Conservation (phyloP, 2,888 invertebrate species). For the Julus scandinavius region DNA sequence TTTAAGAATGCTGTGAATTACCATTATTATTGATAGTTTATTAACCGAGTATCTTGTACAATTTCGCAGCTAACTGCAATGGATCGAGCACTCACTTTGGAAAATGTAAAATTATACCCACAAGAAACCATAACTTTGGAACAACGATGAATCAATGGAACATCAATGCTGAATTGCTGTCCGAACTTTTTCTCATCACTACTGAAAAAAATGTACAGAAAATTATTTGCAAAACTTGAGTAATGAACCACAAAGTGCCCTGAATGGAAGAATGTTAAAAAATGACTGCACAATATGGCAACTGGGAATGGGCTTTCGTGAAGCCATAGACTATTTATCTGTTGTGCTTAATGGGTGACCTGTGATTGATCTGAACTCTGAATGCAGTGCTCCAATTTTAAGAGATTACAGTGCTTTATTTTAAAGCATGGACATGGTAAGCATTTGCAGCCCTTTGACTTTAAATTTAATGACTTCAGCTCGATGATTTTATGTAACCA, state of each 20-base stretch:
- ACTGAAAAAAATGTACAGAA: conserved; percentile 18
- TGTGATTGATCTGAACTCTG: not conserved
- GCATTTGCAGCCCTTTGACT: not conserved
- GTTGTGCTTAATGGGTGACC: not conserved
- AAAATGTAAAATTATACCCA: conserved; percentile 85
- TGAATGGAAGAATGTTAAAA: not conserved
- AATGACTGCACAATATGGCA: not conserved
- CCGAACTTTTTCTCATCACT: not conserved
- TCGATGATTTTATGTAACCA: not conserved
- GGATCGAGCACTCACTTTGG: conserved; percentile 79
- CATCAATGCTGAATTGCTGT: conserved; percentile 49
- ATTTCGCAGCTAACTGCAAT: conserved; percentile 77
- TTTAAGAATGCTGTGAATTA: not conserved
- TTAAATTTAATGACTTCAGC: not conserved
- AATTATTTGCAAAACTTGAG: conserved; percentile 17
- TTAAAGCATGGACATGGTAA: conserved; percentile 36
- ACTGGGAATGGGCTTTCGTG: not conserved
- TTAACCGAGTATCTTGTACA: not conserved
- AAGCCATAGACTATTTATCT: not conserved
- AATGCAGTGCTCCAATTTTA: conserved; percentile 17
- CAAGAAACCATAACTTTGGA: conserved; percentile 96
- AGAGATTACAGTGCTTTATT: conserved; percentile 25
- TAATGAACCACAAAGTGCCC: conserved; percentile 28
- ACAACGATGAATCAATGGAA: conserved; percentile 77
- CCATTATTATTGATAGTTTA: too few relatives aligned